Percentiles rank a stretch among this genome's conserved stretches.
Conservation (phyloP, 2,113 vertebrate species). For the Eretmochelys imbricata region DNA sequence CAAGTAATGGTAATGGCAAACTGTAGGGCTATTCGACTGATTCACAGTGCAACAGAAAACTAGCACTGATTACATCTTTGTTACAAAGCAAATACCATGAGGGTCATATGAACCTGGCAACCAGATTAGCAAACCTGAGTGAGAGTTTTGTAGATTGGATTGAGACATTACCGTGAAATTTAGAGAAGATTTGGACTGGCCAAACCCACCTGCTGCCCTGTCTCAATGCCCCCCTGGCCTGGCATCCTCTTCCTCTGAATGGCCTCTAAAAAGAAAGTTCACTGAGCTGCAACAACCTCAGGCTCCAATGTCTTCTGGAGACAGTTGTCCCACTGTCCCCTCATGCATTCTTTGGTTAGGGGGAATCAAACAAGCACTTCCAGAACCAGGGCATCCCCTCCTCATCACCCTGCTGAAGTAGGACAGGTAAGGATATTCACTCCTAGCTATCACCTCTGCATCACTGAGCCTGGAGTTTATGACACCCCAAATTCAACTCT, state of each 20-base stretch:
- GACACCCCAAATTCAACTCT: neutral
- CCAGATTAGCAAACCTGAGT: neutral
- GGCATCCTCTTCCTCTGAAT: fast-evolving
- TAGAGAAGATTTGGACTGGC: neutral
- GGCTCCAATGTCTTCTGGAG: neutral
- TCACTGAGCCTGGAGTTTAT: neutral
- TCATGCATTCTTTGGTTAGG: neutral
- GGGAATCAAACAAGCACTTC: neutral
- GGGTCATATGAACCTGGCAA: neutral
- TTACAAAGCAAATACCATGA: neutral
- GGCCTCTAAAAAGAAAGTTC: fast-evolving
- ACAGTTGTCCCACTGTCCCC: neutral
- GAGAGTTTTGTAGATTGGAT: neutral
- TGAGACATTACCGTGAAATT: neutral
- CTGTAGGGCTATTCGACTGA: neutral
- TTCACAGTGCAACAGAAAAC: neutral
- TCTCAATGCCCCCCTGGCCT: neutral
- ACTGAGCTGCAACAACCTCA: fast-evolving
- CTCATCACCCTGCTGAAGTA: neutral
- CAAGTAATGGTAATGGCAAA: neutral
- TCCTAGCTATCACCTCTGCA: neutral
- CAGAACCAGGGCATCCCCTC: neutral
- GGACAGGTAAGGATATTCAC: neutral
- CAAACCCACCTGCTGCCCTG: too few species aligned
- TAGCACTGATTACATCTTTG: neutral